A percentile compares a stretch with the other conserved stretches of the same genome.
Evolutionary conservation across 2,888 invertebrate species (phyloP).

Genomic region (Sarcophaga variegata): DNA sequence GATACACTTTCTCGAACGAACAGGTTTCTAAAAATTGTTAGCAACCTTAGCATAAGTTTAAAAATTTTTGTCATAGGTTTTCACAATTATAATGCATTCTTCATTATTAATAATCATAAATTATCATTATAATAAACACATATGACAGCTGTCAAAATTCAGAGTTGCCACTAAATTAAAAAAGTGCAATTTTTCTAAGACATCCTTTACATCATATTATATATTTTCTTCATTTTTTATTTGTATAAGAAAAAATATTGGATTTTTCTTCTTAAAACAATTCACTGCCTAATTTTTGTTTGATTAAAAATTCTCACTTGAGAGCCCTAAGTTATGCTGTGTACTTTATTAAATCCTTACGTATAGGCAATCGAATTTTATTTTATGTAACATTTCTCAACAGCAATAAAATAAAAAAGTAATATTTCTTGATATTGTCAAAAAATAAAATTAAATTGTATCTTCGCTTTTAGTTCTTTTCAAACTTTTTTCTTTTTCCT

Average conservation of each 20-base stretch:
- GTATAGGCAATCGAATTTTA: background rate
- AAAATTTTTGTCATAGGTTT: too few relatives aligned
- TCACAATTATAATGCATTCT: too few relatives aligned
- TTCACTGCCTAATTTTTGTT: background rate
- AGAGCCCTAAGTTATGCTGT: too few relatives aligned
- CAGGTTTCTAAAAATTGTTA: too few relatives aligned
- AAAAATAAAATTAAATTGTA: conserved; percentile 60
- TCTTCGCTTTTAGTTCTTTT: conserved; percentile 18
- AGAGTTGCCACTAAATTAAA: background rate
- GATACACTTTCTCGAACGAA: too few relatives aligned
- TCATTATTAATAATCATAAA: too few relatives aligned
- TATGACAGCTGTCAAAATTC: too few relatives aligned
- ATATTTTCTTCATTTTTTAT: background rate
- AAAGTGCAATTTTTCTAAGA: background rate
- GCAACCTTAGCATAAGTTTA: too few relatives aligned
- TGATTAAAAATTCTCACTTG: background rate
- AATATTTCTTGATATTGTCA: conserved; percentile 49
- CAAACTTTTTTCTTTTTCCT: conserved; percentile 35
- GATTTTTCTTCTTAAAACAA: too few relatives aligned
- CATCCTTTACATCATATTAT: too few relatives aligned
- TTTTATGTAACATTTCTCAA: background rate
- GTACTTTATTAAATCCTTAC: background rate
- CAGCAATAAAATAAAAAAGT: conserved; percentile 47
- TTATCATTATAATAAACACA: too few relatives aligned
- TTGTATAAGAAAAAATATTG: too few relatives aligned